Conservation (phyloP, 2,113 vertebrate species). For the Actenoides hombroni region DNA sequence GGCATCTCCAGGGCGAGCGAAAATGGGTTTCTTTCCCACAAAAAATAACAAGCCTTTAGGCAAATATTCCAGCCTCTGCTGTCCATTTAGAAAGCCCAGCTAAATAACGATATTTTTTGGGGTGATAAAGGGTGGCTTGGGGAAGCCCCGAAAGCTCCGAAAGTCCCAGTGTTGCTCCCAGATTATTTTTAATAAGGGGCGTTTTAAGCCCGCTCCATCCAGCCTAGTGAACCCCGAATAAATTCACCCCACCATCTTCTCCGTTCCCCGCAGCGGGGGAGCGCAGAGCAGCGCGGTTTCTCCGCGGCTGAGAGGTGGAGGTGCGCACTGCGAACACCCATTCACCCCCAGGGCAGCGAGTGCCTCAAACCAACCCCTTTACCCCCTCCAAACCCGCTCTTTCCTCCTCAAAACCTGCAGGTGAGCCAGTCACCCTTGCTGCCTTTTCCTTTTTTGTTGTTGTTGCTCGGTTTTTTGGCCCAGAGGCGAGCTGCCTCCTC, state of each 20-base stretch:
- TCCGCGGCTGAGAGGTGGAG: background rate
- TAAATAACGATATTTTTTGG: rapidly evolving
- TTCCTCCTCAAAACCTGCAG: background rate
- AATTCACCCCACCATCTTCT: rapidly evolving
- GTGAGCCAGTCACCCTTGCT: background rate
- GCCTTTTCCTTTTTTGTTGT: background rate
- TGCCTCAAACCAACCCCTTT: background rate
- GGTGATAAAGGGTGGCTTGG: background rate
- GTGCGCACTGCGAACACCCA: background rate
- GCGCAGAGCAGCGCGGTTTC: background rate
- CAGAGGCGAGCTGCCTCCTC: background rate
- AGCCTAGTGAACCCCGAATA: background rate
- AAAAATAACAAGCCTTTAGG: background rate
- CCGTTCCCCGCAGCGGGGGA: background rate
- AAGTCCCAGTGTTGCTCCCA: background rate
- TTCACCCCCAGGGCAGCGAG: background rate
- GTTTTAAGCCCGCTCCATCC: background rate
- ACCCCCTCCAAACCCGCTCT: background rate
- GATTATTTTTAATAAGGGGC: background rate
- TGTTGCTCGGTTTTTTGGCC: background rate
- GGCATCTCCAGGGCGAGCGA: background rate
- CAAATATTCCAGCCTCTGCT: background rate
- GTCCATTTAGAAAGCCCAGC: background rate
- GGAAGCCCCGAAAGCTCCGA: background rate
- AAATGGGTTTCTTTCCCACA: rapidly evolving